Conservation (phyloP, 2,888 invertebrate species). For the Escarpia spicata region DNA sequence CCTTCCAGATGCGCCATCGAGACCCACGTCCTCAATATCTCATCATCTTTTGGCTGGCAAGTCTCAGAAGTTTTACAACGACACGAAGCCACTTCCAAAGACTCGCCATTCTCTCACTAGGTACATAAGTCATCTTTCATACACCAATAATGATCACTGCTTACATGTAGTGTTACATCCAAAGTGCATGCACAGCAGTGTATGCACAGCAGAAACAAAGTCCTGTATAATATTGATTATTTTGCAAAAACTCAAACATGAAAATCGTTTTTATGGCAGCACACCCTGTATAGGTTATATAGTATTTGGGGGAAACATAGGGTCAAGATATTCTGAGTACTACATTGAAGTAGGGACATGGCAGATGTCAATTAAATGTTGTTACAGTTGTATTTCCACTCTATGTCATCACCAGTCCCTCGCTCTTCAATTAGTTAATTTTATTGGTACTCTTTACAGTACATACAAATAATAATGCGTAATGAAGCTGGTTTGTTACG, state of each 20-base stretch:
- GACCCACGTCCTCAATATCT: neutral
- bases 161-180: neutral
- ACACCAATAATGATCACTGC: neutral
- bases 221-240: neutral
- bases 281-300: neutral
- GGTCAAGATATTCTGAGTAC: neutral
- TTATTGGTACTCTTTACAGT: neutral
- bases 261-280: neutral
- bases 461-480: no score
- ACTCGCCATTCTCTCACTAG: neutral
- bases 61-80: neutral
- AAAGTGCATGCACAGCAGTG: neutral
- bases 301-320: neutral
- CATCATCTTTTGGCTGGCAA: neutral
- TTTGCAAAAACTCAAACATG: neutral
- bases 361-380: neutral
- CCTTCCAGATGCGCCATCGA: neutral
- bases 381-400: neutral
- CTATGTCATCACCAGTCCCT: neutral
- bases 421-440: neutral
- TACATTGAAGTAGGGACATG: neutral
- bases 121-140: neutral
- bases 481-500: neutral
- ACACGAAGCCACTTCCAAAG: neutral
- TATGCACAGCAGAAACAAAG: no score